A percentile compares a stretch with the other conserved stretches of the same genome.
Conservation (phyloP, 2,113 vertebrate species). For the Entelurus aequoreus region DNA sequence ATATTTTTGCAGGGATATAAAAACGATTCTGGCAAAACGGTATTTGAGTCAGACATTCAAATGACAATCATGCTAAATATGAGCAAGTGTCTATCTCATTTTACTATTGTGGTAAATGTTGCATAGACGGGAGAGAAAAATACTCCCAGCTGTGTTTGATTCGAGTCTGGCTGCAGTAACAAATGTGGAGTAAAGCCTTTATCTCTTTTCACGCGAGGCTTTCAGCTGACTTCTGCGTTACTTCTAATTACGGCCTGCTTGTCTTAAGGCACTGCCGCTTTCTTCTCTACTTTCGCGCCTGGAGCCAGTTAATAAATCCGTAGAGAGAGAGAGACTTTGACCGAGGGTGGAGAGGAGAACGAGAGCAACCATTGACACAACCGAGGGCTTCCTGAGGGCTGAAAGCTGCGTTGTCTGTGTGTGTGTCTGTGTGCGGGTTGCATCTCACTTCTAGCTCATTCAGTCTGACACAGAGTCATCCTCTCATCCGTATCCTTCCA, state of each 20-base stretch:
- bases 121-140: not conserved
- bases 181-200: not conserved
- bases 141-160: not conserved
- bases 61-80: too few species aligned
- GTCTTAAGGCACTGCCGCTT: not conserved
- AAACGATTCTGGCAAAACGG: too few species aligned
- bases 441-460: constrained; percentile 2
- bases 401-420: constrained; percentile 34
- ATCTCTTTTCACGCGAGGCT: not conserved
- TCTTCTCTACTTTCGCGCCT: not conserved
- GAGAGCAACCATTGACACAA: constrained; percentile 49
- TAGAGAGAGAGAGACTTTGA: constrained; percentile 19
- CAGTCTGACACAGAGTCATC: constrained; percentile 3
- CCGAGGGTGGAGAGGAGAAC: constrained; percentile 18
- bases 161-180: not conserved
- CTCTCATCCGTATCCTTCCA: too few species aligned
- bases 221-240: not conserved
- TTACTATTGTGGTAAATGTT: not conserved
- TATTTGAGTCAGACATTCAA: too few species aligned
- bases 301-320: constrained; percentile 29
- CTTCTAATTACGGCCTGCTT: not conserved
- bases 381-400: constrained; percentile 38
- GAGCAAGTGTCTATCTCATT: too few species aligned
- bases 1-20: too few species aligned
- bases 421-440: not conserved